Conservation (phyloP, 2,888 invertebrate species). For the Tiliacea aurago region DNA sequence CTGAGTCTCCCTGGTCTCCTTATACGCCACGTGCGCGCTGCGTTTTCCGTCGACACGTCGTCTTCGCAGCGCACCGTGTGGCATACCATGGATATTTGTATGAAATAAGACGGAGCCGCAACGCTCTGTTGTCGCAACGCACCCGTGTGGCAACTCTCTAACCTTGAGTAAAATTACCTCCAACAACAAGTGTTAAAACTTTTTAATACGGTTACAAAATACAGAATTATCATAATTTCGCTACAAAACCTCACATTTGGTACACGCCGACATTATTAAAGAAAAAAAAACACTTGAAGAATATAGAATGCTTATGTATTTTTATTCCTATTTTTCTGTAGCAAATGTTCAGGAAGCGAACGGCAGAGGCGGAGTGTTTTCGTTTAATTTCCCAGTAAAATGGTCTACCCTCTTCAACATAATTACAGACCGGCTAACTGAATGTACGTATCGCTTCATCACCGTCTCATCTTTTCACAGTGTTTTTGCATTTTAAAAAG, state of each 20-base stretch:
- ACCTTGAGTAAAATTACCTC: constrained; percentile 5
- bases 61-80: too few species aligned
- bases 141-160: too few species aligned
- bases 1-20: too few species aligned
- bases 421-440: constrained; percentile 82
- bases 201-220: constrained; percentile 22
- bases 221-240: constrained; percentile 37
- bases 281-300: constrained; percentile 52
- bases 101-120: too few species aligned
- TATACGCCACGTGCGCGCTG: too few species aligned
- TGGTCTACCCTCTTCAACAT: constrained; percentile 82
- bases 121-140: too few species aligned
- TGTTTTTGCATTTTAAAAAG: constrained; percentile 83
- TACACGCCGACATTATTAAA: constrained; percentile 18
- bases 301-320: constrained; percentile 48
- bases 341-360: constrained; percentile 64
- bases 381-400: constrained; percentile 86
- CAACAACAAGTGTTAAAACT: constrained; percentile 5
- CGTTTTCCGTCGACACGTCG: too few species aligned
- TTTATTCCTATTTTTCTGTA: constrained; percentile 66
- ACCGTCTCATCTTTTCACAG: constrained; percentile 77
- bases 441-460: constrained; percentile 80
- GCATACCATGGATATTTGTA: too few species aligned
- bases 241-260: constrained; percentile 21
- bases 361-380: constrained; percentile 81